Evolutionary conservation across 2,888 invertebrate genomes (phyloP).

Genomic region (Drosophila neonasuta): DNA sequence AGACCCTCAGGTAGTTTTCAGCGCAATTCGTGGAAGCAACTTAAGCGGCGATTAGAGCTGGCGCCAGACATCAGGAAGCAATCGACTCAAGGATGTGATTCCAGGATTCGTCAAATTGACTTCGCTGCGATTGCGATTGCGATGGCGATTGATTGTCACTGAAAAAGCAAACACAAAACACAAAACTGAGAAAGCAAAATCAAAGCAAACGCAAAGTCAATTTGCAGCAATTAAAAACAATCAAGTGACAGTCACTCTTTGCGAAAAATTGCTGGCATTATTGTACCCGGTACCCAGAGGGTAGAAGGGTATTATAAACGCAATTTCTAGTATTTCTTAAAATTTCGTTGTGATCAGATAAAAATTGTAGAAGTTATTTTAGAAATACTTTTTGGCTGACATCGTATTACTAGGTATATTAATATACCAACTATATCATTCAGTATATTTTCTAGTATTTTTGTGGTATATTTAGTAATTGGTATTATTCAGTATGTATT

Average conservation of each 20-base stretch:
- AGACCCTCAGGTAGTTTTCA: constrained; percentile 16
- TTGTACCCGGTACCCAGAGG: too few species aligned
- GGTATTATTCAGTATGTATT: too few species aligned
- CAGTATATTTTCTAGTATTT: too few species aligned
- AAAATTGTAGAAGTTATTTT: too few species aligned
- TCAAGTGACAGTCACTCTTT: constrained; percentile 38
- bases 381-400: too few species aligned
- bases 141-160: constrained; percentile 13
- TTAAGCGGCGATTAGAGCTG: constrained; percentile 14
- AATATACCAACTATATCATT: too few species aligned
- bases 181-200: not conserved
- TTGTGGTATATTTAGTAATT: too few species aligned
- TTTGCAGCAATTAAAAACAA: constrained; percentile 70
- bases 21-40: constrained; percentile 25
- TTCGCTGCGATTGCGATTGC: constrained; percentile 5
- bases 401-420: too few species aligned
- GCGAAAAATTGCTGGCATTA: constrained; percentile 67
- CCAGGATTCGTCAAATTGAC: constrained; percentile 6
- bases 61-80: constrained; percentile 26
- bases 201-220: constrained; percentile 53
- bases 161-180: not conserved
- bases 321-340: too few species aligned
- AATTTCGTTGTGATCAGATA: too few species aligned
- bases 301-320: too few species aligned
- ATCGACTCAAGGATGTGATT: constrained; percentile 20